A percentile compares a stretch with the other conserved stretches of the same genome.
Conservation (phyloP, 2,113 vertebrate genomes). For the Eptesicus fuscus region DNA sequence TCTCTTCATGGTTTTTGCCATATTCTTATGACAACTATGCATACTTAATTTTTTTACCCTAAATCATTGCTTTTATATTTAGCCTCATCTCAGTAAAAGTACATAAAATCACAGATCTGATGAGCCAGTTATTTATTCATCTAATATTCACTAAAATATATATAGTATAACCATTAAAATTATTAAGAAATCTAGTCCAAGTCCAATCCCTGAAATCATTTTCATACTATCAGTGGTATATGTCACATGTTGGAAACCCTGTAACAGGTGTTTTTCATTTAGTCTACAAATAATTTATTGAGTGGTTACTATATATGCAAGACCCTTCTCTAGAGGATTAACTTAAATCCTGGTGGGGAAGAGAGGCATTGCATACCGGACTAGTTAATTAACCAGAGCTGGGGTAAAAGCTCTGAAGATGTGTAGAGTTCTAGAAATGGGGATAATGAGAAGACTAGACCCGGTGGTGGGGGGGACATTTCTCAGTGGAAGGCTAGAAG, state of each 20-base stretch:
- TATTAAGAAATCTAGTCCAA: background rate
- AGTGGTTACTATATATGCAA: background rate
- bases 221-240: background rate
- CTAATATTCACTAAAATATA: background rate
- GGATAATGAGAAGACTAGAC: background rate
- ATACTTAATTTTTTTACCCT: background rate
- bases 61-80: conserved; percentile 20
- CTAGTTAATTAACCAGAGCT: background rate
- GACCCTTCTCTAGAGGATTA: background rate
- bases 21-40: background rate
- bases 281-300: background rate
- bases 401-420: background rate
- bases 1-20: background rate
- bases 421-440: background rate
- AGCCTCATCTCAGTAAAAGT: background rate
- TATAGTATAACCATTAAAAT: background rate
- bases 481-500: background rate
- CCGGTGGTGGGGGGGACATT: background rate
- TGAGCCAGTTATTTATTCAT: background rate
- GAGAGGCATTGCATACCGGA: background rate
- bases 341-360: background rate
- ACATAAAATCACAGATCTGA: background rate
- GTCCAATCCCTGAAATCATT: background rate
- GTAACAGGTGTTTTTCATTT: background rate
- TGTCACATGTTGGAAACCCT: background rate